phyloP scores from a whole-genome alignment of 2,797 vertebrate genomes.

The Meda fulgida region DNA sequence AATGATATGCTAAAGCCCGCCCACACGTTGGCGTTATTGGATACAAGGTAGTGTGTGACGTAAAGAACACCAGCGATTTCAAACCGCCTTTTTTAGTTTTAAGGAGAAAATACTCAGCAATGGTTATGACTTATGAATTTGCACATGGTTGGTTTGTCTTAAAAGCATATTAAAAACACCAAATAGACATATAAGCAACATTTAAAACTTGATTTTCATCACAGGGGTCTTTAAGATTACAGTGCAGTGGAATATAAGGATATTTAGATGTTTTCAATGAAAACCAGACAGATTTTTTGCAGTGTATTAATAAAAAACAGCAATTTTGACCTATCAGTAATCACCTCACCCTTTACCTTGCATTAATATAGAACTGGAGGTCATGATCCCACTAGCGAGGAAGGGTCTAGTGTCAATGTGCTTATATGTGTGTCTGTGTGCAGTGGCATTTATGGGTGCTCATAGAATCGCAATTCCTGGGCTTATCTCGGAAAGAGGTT shows the following conservation, averaged over 20 bases:
- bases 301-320: neutral
- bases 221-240: neutral
- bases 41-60: too few relatives aligned
- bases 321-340: neutral
- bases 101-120: too few relatives aligned
- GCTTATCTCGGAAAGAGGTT: constrained; percentile 76
- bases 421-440: constrained; percentile 25
- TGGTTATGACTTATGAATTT: too few relatives aligned
- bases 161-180: too few relatives aligned
- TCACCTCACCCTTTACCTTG: neutral
- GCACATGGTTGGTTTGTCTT: too few relatives aligned
- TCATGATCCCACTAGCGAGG: constrained; percentile 1
- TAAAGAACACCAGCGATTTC: too few relatives aligned
- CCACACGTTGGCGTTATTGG: too few relatives aligned
- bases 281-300: neutral
- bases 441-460: constrained; percentile 47
- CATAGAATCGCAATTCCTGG: constrained; percentile 71
- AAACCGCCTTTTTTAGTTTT: too few relatives aligned
- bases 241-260: neutral
- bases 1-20: too few relatives aligned
- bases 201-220: neutral
- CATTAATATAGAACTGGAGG: constrained; percentile 6
- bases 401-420: constrained; percentile 31
- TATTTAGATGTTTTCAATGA: neutral
- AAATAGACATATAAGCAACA: too few relatives aligned